Conservation (phyloP, 1,140 invertebrate genomes). For the Aphelinus certus region DNA sequence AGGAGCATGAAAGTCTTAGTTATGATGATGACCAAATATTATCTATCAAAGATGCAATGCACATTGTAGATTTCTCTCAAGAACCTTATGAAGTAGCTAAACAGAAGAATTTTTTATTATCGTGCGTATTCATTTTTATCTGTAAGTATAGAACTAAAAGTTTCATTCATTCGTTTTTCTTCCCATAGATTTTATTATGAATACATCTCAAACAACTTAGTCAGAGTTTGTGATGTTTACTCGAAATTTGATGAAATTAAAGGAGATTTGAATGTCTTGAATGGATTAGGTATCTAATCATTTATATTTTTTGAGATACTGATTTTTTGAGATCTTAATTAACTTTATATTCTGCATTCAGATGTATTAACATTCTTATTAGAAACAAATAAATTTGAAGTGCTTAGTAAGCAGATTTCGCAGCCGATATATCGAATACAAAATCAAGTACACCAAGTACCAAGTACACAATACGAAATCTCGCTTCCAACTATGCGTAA, state of each 20-base stretch:
- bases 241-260: conserved; percentile 19
- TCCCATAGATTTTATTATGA: conserved; percentile 38
- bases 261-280: conserved; percentile 6
- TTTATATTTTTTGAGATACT: neutral
- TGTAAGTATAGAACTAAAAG: no score
- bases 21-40: conserved; percentile 6
- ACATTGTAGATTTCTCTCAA: neutral
- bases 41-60: neutral
- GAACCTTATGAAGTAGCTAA: neutral
- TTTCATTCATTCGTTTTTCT: conserved; percentile 9
- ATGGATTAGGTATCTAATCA: conserved; percentile 20
- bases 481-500: no score
- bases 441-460: no score
- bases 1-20: neutral
- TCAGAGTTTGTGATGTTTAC: conserved; percentile 28
- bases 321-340: no score
- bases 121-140: conserved; percentile 25
- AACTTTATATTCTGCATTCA: conserved; percentile 21
- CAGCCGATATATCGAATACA: no score
- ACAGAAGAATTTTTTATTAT: conserved; percentile 37
- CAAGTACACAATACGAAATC: no score
- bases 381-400: conserved; percentile 40
- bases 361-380: conserved; percentile 46
- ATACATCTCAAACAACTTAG: conserved; percentile 35
- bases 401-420: conserved; percentile 1